phyloP scores from a whole-genome alignment of 2,888 invertebrate genomes.

The Shargacucullia verbasci region DNA sequence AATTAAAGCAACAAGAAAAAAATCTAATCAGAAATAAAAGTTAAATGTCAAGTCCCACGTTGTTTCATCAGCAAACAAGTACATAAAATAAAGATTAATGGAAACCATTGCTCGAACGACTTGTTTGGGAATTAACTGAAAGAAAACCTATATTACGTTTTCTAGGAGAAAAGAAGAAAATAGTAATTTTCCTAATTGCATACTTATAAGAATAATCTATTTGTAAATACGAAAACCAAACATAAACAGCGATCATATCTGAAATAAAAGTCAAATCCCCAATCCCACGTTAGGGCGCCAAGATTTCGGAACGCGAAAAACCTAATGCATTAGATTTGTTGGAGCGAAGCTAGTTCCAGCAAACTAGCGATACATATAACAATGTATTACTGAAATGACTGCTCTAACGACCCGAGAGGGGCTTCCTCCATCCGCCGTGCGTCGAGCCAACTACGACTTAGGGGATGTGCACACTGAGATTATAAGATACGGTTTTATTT shows the following conservation, averaged over 20 bases:
- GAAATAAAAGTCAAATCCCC: not conserved
- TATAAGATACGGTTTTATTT: conserved; percentile 16
- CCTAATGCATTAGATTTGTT: conserved; percentile 25
- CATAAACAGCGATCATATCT: not conserved
- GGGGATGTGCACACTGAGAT: conserved; percentile 33
- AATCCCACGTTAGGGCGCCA: conserved; percentile 35
- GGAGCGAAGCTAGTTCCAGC: conserved; percentile 26
- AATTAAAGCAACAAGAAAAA: too few relatives aligned
- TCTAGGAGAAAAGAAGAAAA: too few relatives aligned
- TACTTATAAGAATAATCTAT: too few relatives aligned
- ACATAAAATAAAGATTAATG: too few relatives aligned
- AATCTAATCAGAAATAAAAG: too few relatives aligned
- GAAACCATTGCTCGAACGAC: too few relatives aligned
- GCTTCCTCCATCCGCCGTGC: conserved; percentile 37
- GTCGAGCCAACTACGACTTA: conserved; percentile 26
- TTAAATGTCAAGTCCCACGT: too few relatives aligned
- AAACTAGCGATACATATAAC: conserved; percentile 32
- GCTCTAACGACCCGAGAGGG: conserved; percentile 45
- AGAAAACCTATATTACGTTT: too few relatives aligned
- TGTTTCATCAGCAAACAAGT: too few relatives aligned
- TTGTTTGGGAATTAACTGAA: too few relatives aligned
- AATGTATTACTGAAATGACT: conserved; percentile 44
- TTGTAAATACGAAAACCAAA: not conserved
- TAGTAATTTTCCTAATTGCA: too few relatives aligned
- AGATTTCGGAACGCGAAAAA: conserved; percentile 12